These are phyloP conservation scores for Periphyllus acericola DNA, from an alignment of 2,888 invertebrate species.

Conservation along the genomic window DNA sequence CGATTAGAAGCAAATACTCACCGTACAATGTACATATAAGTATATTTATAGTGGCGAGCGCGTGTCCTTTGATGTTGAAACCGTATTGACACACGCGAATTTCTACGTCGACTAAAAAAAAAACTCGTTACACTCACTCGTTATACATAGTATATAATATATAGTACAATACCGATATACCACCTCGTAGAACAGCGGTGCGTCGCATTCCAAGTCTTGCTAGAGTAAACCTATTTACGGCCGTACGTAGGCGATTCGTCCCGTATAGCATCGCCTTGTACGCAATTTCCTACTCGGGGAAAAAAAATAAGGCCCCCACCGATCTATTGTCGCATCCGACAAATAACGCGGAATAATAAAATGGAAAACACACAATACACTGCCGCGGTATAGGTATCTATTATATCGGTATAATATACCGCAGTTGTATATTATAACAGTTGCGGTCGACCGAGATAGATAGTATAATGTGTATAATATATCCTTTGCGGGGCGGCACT, in stretches of 20 bases:
- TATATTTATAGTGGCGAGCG: background rate
- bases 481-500: conserved; percentile 51
- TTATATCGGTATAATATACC: background rate
- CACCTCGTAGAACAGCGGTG: too few relatives aligned
- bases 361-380: conserved; percentile 16
- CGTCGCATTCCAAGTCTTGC: too few relatives aligned
- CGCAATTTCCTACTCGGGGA: conserved; percentile 21
- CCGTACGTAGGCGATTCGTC: too few relatives aligned
- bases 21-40: background rate
- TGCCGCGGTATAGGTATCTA: background rate
- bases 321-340: conserved; percentile 32
- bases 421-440: conserved; percentile 8
- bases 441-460: conserved; percentile 48
- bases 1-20: background rate
- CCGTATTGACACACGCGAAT: background rate
- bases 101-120: background rate
- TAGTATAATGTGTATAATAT: conserved; percentile 7
- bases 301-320: conserved; percentile 17
- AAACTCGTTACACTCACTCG: background rate
- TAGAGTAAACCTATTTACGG: too few relatives aligned
- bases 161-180: too few relatives aligned
- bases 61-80: background rate
- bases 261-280: background rate
- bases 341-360: conserved; percentile 31
- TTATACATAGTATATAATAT: too few relatives aligned